Conservation (phyloP, 1,140 invertebrate genomes). For the Camponotus floridanus region DNA sequence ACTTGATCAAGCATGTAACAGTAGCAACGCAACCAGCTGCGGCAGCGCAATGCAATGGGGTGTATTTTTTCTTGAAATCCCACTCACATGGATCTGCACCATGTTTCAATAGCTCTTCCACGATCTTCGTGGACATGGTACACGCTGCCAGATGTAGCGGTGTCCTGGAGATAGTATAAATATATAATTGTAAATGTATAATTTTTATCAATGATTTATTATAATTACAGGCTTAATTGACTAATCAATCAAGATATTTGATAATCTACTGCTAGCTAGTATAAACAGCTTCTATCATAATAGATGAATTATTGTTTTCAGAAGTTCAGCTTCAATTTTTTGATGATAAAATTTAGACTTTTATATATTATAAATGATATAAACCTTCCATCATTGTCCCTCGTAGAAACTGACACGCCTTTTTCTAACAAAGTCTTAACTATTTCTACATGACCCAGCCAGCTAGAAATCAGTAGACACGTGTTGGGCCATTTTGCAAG, state of each 20-base stretch:
- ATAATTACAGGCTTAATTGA: too few relatives aligned
- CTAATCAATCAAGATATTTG: neutral
- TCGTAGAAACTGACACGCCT: constrained; percentile 73
- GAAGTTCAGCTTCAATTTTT: neutral
- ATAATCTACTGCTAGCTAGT: neutral
- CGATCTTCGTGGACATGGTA: constrained; percentile 89
- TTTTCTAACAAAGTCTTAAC: constrained; percentile 78
- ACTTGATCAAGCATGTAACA: constrained; percentile 88
- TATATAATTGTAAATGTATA: too few relatives aligned
- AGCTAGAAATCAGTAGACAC: constrained; percentile 81
- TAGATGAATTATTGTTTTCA: neutral
- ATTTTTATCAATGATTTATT: too few relatives aligned
- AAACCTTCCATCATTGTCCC: constrained; percentile 84
- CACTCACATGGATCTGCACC: constrained; percentile 89
- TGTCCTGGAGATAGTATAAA: constrained; percentile 85
- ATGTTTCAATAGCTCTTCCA: constrained; percentile 88
- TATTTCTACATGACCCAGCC: constrained; percentile 79
- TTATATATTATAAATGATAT: neutral
- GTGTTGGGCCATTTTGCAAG: constrained; percentile 81
- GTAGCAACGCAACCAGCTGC: constrained; percentile 88
- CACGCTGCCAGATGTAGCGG: constrained; percentile 92
- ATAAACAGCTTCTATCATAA: neutral
- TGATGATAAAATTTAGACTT: neutral
- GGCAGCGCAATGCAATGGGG: constrained; percentile 92
- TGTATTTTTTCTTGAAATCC: constrained; percentile 89